These are phyloP conservation scores for Acrocephalus scirpaceus DNA, from an alignment of 2,797 vertebrate genomes.

Conservation along the genomic window DNA sequence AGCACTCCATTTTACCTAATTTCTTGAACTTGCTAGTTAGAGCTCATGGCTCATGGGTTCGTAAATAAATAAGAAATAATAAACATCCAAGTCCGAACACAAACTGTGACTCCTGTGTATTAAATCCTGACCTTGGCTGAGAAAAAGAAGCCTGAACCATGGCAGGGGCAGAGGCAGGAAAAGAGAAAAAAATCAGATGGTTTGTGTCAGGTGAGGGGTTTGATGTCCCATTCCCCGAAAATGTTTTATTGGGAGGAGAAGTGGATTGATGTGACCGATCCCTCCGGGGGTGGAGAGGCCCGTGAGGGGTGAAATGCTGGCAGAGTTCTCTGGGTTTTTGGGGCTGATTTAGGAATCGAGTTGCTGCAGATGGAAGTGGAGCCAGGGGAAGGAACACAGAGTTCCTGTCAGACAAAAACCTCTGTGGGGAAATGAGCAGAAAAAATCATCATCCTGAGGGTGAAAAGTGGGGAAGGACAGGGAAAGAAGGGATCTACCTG, in stretches of 20 bases:
- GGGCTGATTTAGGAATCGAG: neutral
- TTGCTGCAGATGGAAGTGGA: neutral
- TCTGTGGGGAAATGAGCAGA: neutral
- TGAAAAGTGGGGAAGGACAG: neutral
- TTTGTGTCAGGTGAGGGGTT: neutral
- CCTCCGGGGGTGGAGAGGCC: neutral
- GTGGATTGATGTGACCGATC: neutral
- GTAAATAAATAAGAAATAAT: too few relatives aligned
- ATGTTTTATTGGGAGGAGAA: neutral
- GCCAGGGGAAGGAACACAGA: neutral
- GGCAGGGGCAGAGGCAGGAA: neutral
- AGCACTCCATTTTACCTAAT: too few relatives aligned
- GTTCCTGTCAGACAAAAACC: neutral
- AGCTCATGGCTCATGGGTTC: too few relatives aligned
- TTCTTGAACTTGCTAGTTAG: too few relatives aligned
- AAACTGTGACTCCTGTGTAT: too few relatives aligned
- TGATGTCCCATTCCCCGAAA: fast-evolving
- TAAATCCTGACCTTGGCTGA: too few relatives aligned
- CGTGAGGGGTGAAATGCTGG: neutral
- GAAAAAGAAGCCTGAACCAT: too few relatives aligned
- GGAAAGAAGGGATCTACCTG: neutral
- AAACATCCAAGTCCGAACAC: too few relatives aligned
- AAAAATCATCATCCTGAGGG: neutral
- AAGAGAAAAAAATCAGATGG: neutral
- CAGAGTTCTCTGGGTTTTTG: neutral